Conservation (phyloP, 2,797 vertebrate species). For the Bovichtus variegatus region DNA sequence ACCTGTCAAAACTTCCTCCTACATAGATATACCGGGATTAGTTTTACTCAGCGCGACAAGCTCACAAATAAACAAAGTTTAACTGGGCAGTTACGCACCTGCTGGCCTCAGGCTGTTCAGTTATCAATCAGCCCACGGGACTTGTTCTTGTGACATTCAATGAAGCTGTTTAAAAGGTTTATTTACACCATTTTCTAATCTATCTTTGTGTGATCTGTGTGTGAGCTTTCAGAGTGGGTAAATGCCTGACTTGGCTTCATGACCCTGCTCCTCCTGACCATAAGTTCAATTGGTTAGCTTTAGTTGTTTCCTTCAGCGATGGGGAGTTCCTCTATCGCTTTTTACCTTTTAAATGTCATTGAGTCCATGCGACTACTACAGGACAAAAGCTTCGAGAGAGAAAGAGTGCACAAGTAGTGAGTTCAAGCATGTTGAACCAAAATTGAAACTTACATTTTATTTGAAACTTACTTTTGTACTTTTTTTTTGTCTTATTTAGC, state of each 20-base stretch:
- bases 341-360: background rate
- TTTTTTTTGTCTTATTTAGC: no score
- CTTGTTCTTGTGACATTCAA: background rate
- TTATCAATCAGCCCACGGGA: constrained; percentile 8
- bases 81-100: constrained; percentile 15
- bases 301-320: background rate
- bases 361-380: background rate
- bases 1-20: constrained; percentile 64
- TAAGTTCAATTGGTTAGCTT: background rate
- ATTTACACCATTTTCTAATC: background rate
- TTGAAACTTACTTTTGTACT: no score
- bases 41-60: constrained; percentile 14
- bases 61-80: constrained; percentile 40
- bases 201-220: no score
- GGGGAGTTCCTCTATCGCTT: background rate
- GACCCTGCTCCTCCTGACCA: background rate
- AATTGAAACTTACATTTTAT: no score
- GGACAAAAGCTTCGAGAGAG: background rate
- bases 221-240: background rate
- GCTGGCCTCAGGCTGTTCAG: background rate
- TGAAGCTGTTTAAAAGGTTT: background rate
- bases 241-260: background rate
- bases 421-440: background rate
- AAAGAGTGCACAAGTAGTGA: background rate
- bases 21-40: constrained; percentile 33